Base-by-base conservation (phyloP, 2,113 vertebrate genomes). In the Chaetorhynchus papuensis region DNA sequence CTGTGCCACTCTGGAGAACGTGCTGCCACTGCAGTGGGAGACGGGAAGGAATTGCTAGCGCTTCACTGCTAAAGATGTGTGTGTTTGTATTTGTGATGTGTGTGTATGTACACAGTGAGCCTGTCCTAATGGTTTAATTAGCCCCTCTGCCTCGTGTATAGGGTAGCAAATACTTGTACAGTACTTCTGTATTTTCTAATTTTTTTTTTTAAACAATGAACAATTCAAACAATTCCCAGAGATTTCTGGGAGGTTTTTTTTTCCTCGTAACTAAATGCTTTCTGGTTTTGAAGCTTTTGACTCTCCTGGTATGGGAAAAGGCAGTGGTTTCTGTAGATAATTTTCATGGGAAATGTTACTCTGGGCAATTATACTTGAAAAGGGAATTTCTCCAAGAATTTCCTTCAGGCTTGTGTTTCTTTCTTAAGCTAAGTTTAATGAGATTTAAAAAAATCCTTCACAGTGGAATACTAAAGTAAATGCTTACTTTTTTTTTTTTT, bases 401-500 rank as follows among this genome's bases (percentile, higher is more conserved):
- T 94, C 66, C 84, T 93, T 87, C 63, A 87, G 87, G 74, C n/a
- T 82, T 87, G 59, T 90, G n/a, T 96, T 89, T 89, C 42, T 83
- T 89, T 93, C 27, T 35, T 87, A 72, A 87, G 33, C 16, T 90
- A 42, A 72, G 30, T 89, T 93, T 89, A 92, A 83, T 77, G 64
- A 83, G 64, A 66, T 77, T 69, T 4, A 4, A 54, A 71, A 45
- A 52, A 56, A 31, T 63, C 7, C 22, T 77, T 94, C 76, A 53
- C 66, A 61, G 41, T 71, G 37, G 77, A 87, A 74, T 87, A 69
- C 12, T 75, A 82, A 87, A 91, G 70, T 78, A 82, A 94, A 93
- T 90, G 59, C 22, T 53, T 94, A 9, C 26, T 21, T n/a, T 52
- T 49, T 74, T 52, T 37, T 41, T 49, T 74, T 52, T 42, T 41